These are phyloP conservation scores for Xenus cinereus DNA, from an alignment of 2,113 vertebrate genomes.

Conservation along the genomic window DNA sequence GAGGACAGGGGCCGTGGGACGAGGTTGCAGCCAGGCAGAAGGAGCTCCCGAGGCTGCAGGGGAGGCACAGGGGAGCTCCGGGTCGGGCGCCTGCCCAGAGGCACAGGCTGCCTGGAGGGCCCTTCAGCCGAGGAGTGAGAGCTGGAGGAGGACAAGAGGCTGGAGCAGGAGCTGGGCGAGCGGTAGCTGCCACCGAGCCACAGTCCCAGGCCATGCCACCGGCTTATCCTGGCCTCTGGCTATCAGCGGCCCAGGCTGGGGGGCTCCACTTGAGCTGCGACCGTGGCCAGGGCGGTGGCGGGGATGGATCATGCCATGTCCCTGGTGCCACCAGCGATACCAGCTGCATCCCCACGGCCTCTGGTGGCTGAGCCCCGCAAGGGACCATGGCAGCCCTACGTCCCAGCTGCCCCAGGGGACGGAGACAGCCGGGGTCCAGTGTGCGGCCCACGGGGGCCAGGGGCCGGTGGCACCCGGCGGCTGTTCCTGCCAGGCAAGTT, in stretches of 20 bases:
- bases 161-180: not conserved
- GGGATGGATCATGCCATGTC: not conserved
- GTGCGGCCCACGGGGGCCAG: not conserved
- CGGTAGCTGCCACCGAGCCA: not conserved
- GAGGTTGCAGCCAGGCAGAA: accelerated
- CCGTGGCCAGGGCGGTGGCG: accelerated
- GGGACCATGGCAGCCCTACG: accelerated
- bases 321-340: accelerated
- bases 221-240: not conserved
- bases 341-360: accelerated
- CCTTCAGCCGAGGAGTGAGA: not conserved
- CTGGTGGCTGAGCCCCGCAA: accelerated
- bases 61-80: accelerated
- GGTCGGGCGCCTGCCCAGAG: accelerated
- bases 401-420: accelerated
- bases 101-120: not conserved
- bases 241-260: not conserved
- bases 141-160: not conserved
- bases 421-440: not conserved
- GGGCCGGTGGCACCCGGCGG: not conserved
- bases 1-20: accelerated
- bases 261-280: accelerated
- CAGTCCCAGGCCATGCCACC: accelerated
- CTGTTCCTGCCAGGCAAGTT: constrained; percentile 50
- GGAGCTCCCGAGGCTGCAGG: not conserved